phyloP scores from a whole-genome alignment of 1,140 invertebrate species.

The Mamestra configurata region DNA sequence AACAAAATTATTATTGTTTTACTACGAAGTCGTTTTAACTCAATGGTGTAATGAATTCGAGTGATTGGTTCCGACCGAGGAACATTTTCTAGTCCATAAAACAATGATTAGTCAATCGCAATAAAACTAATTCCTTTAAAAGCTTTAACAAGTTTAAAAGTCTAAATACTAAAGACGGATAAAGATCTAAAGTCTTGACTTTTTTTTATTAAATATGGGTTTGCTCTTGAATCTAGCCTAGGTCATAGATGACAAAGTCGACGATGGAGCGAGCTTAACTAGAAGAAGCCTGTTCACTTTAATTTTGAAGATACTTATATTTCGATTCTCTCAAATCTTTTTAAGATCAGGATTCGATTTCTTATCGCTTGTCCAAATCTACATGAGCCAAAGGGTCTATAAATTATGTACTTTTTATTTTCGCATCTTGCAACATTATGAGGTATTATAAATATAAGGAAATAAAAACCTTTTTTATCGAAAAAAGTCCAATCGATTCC shows the following conservation, averaged over 20 bases:
- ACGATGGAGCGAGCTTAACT: no score
- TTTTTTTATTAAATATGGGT: no score
- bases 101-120: background rate
- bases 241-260: no score
- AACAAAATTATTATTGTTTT: slow-evolving; percentile 11
- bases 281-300: no score
- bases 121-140: background rate
- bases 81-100: background rate
- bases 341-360: slow-evolving; percentile 10
- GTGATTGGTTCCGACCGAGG: slow-evolving; percentile 8
- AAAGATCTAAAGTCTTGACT: background rate
- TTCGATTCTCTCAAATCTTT: slow-evolving; percentile 34
- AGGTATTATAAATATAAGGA: slow-evolving; percentile 40
- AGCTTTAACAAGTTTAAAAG: background rate
- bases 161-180: background rate
- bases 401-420: slow-evolving; percentile 26
- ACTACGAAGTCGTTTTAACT: background rate
- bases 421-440: slow-evolving; percentile 13
- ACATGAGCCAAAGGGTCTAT: slow-evolving; percentile 7
- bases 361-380: slow-evolving; percentile 31
- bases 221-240: no score
- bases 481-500: slow-evolving; percentile 28
- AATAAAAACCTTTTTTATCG: slow-evolving; percentile 7
- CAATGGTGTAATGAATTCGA: background rate
- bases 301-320: no score